Conservation (phyloP, 2,888 invertebrate genomes). For the Nephrotoma flavescens region DNA sequence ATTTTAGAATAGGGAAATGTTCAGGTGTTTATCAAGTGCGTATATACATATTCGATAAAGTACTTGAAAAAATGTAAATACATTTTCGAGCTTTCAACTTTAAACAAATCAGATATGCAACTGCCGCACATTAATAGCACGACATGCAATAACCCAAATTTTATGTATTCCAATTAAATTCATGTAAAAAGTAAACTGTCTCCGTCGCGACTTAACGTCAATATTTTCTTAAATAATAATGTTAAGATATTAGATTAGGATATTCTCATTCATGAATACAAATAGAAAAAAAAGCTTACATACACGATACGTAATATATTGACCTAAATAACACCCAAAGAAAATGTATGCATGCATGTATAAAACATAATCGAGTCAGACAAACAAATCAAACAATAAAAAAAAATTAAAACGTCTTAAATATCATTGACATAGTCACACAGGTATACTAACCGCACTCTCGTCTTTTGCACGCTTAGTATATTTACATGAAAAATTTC, state of each 20-base stretch:
- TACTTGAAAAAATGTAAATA: too few species aligned
- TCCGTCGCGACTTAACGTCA: neutral
- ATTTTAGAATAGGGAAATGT: neutral
- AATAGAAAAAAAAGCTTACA: neutral
- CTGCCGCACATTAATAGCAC: neutral
- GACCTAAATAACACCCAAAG: neutral
- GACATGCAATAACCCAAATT: neutral
- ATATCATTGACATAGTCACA: neutral
- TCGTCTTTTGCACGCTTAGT: neutral
- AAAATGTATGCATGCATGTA: neutral
- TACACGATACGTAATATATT: neutral
- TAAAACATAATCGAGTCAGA: neutral
- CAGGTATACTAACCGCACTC: neutral
- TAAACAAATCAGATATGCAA: too few species aligned
- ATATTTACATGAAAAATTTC: neutral
- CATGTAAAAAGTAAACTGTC: neutral
- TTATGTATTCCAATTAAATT: neutral
- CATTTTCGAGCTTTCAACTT: too few species aligned
- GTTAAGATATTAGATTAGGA: neutral
- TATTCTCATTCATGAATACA: neutral
- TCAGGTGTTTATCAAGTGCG: too few species aligned
- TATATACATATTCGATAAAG: too few species aligned
- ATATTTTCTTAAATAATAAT: neutral
- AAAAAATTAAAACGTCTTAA: neutral
- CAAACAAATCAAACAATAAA: neutral